Conservation (phyloP, 2,113 vertebrate species). For the Alligator sinensis region DNA sequence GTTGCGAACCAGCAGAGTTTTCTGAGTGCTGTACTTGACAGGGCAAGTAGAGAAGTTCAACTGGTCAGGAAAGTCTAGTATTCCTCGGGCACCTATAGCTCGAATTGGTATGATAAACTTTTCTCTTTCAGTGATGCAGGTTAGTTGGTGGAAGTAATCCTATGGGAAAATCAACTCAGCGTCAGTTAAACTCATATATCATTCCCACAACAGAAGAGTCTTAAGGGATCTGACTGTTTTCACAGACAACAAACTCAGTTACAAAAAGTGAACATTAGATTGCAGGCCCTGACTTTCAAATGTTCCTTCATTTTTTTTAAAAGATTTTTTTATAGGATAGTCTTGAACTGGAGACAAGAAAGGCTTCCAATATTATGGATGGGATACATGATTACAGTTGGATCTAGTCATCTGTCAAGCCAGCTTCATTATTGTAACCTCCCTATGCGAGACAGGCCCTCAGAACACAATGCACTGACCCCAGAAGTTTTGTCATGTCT, state of each 20-base stretch:
- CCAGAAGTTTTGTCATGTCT: too few relatives aligned
- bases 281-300: background rate
- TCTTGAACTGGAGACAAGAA: background rate
- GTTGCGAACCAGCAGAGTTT: slow-evolving; percentile 84
- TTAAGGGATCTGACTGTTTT: background rate
- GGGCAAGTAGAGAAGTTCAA: slow-evolving; percentile 83
- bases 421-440: background rate
- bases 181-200: background rate
- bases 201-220: too few relatives aligned
- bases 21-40: slow-evolving; percentile 84
- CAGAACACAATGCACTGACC: background rate
- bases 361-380: background rate
- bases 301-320: background rate
- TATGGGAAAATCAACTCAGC: slow-evolving; percentile 42
- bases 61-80: slow-evolving; percentile 88
- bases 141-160: slow-evolving; percentile 87
- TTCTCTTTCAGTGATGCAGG: slow-evolving; percentile 85
- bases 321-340: background rate
- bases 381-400: background rate
- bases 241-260: background rate
- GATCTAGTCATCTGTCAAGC: background rate
- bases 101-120: slow-evolving; percentile 84
- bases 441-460: background rate
- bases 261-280: background rate
- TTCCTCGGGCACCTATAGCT: slow-evolving; percentile 82